Evolutionary conservation across 2,888 invertebrate genomes (phyloP), one percentile per base, ranked within the genome.

Genomic region (Drosophila recens): DNA sequence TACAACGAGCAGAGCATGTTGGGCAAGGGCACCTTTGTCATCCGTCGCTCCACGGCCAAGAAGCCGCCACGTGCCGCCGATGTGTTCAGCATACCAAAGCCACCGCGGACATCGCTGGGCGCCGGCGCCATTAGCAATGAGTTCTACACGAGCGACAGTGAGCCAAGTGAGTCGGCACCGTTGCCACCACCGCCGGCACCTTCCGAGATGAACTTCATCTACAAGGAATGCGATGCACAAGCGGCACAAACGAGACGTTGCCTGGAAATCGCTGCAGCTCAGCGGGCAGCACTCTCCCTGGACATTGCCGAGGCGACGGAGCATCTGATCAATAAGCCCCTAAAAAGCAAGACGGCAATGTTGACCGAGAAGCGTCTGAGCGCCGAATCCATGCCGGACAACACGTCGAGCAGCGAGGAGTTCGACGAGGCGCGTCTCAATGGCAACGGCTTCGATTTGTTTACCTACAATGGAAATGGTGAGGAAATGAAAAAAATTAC

Each of bases 11-110:
- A 90, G 38, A 89, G 92, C 34, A 92, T 95, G 85, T 93, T 94
- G 57, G 92, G 93, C 30, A 91, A 94, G 72, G 96, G 97, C 34
- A 97, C 97, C n/a, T 97, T 97, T 90, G 95, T 97, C 42, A 96
- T 97, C 70, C 94, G 97, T 48, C 87, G 91, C 6, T 77, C 84
- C 13, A 80, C 86, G 17, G 79, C 79, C 53, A 91, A 90, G 67
- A 84, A 84, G 56, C 83, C 89, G 30, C 86, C 91, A 5, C 82
- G 88, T 53, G 88, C 86, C 27, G 72, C 83, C 30, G 91, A 90
- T 46, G 80, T 91, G 17, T 90, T 90, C 27, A 62, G 72, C 34
- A 79, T 86, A 75, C 81, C 74, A 54, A 86, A 87, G 65, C 89
- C 89, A 20, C 87, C 87, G 17, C 73, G 82, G 27, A 71, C 64